A percentile compares a stretch with the other conserved stretches of the same genome.
Evolutionary conservation across 2,888 invertebrate species (phyloP).

Genomic region (Schizaphis graminum): DNA sequence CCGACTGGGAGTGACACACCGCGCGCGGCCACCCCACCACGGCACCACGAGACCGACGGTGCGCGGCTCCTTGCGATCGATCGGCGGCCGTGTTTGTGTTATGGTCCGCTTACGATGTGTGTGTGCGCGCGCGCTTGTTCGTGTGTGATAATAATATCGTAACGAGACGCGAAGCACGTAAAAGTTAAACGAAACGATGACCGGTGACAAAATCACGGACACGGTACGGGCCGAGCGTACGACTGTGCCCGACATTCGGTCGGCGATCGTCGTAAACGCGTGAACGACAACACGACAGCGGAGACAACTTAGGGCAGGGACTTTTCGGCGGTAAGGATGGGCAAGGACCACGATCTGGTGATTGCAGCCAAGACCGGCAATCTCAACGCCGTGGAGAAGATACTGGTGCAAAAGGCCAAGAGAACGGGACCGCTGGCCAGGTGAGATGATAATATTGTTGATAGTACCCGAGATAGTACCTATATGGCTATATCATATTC

Average conservation of each 20-base stretch:
- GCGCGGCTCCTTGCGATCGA: conserved; percentile 44
- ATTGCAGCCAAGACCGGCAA: conserved; percentile 96
- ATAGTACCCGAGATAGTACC: too few species aligned
- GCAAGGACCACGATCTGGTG: conserved; percentile 95
- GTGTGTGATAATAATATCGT: conserved; percentile 17
- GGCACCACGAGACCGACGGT: neutral
- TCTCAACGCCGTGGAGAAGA: conserved; percentile 88
- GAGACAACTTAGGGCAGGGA: neutral
- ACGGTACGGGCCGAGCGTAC: neutral
- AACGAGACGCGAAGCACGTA: neutral
- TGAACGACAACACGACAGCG: neutral
- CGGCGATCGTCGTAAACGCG: conserved; percentile 26
- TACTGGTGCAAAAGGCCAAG: conserved; percentile 88
- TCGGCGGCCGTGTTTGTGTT: conserved; percentile 43
- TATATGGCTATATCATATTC: neutral
- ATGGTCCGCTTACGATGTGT: neutral
- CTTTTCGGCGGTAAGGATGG: conserved; percentile 76
- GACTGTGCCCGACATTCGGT: neutral
- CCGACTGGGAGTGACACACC: conserved; percentile 38
- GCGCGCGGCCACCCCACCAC: neutral
- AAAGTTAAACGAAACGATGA: neutral
- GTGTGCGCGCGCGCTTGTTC: conserved; percentile 17
- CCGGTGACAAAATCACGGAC: neutral
- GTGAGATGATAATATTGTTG: conserved; percentile 73
- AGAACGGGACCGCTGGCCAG: conserved; percentile 95